Conservation (phyloP, 2,113 vertebrate species). For the Columba janthina region DNA sequence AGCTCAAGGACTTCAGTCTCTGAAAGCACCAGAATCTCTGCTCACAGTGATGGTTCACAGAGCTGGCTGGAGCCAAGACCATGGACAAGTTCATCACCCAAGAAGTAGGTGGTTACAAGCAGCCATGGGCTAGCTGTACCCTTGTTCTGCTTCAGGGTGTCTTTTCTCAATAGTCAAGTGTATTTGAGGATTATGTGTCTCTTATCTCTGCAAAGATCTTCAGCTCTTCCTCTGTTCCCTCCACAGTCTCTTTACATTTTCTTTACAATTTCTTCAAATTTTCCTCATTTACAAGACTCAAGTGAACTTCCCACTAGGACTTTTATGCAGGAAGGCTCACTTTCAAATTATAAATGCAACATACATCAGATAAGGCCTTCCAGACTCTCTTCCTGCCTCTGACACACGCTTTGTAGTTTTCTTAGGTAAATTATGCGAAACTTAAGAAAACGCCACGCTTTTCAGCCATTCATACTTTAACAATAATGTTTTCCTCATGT, state of each 20-base stretch:
- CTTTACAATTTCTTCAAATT: background rate
- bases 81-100: background rate
- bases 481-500: conserved; percentile 12
- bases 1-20: background rate
- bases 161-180: background rate
- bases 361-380: background rate
- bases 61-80: background rate
- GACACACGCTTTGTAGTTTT: background rate
- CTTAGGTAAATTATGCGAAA: background rate
- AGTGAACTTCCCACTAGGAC: background rate
- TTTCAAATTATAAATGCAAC: background rate
- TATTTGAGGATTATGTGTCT: background rate
- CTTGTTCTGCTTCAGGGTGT: background rate
- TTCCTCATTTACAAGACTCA: background rate
- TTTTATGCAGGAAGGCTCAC: background rate
- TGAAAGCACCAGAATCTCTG: background rate
- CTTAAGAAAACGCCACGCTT: background rate
- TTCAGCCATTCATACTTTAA: background rate
- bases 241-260: background rate
- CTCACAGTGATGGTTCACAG: background rate
- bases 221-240: background rate
- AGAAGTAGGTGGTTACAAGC: background rate
- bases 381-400: background rate
- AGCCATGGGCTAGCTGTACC: background rate
- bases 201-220: background rate